Evolutionary conservation across 1,140 invertebrate species (phyloP).

Genomic region (Eurosta solidaginis): DNA sequence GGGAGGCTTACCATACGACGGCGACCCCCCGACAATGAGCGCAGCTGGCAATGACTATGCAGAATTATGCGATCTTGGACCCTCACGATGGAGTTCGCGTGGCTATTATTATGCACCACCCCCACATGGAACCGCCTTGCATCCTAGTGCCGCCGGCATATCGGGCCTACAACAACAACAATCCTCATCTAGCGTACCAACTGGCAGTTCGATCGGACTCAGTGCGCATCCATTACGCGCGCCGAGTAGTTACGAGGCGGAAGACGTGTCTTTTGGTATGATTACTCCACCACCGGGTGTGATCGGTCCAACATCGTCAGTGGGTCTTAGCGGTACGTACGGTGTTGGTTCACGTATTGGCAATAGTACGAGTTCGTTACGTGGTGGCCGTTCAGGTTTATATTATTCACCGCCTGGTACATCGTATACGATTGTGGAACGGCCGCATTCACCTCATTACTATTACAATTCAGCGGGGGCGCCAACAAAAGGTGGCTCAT

Average conservation of each 20-base stretch:
- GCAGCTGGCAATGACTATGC: conserved; percentile 61
- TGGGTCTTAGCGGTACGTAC: conserved; percentile 39
- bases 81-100: conserved; percentile 58
- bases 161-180: conserved; percentile 36
- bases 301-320: conserved; percentile 42
- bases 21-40: conserved; percentile 61
- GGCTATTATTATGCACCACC: conserved; percentile 48
- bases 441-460: conserved; percentile 73
- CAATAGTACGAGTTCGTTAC: conserved; percentile 57
- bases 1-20: conserved; percentile 59
- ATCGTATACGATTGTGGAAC: conserved; percentile 83
- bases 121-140: conserved; percentile 43
- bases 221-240: conserved; percentile 50
- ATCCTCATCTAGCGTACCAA: conserved; percentile 56
- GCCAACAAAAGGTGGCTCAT: conserved; percentile 58
- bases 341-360: conserved; percentile 49
- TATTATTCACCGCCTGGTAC: conserved; percentile 75
- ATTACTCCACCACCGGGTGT: conserved; percentile 54
- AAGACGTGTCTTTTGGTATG: conserved; percentile 57
- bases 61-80: conserved; percentile 60
- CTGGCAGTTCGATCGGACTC: conserved; percentile 52
- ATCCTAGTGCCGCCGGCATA: conserved; percentile 36
- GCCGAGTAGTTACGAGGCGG: conserved; percentile 58
- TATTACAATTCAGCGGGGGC: conserved; percentile 59
- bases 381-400: conserved; percentile 63